Percentiles rank a stretch among this genome's conserved stretches.
Evolutionary conservation across 2,113 vertebrate genomes (phyloP).

Genomic region (Eira barbara): DNA sequence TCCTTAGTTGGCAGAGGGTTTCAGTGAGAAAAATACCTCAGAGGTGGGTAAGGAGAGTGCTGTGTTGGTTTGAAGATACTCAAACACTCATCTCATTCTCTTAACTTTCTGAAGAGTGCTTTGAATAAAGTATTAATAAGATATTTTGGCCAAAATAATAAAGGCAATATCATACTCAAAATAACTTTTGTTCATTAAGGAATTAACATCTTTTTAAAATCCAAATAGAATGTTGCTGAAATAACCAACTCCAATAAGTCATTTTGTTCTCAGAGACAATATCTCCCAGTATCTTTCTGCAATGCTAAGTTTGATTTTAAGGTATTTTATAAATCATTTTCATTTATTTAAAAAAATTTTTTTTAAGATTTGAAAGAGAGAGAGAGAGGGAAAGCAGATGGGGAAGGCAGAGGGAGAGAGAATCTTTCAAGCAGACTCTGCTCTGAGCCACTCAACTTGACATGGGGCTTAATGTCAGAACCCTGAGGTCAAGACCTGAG

Average conservation of each 20-base stretch:
- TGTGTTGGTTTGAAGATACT: conserved; percentile 53
- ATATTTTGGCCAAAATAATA: conserved; percentile 28
- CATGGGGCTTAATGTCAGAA: not conserved
- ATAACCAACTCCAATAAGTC: conserved; percentile 47
- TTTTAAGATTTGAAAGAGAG: not conserved
- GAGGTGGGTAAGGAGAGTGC: conserved; percentile 14
- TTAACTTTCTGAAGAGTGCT: conserved; percentile 48
- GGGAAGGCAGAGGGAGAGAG: not conserved
- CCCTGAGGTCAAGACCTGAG: not conserved
- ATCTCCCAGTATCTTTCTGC: conserved; percentile 41
- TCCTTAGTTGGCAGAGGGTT: conserved; percentile 52
- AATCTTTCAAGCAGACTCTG: not conserved
- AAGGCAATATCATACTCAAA: conserved; percentile 65
- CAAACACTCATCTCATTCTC: conserved; percentile 65
- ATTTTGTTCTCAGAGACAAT: conserved; percentile 39
- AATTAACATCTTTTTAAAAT: conserved; percentile 66
- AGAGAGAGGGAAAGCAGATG: not conserved
- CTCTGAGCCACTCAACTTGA: not conserved
- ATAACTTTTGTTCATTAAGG: conserved; percentile 69
- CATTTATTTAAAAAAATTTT: not conserved
- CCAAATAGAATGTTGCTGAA: conserved; percentile 39
- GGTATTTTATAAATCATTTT: conserved; percentile 60
- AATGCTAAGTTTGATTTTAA: conserved; percentile 61
- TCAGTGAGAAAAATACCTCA: conserved; percentile 57
- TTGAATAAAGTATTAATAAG: conserved; percentile 75